A percentile compares a stretch with the other conserved stretches of the same genome.
These are phyloP conservation scores for Anthrax anthrax DNA, from an alignment of 2,888 invertebrate genomes.

Conservation along the genomic window DNA sequence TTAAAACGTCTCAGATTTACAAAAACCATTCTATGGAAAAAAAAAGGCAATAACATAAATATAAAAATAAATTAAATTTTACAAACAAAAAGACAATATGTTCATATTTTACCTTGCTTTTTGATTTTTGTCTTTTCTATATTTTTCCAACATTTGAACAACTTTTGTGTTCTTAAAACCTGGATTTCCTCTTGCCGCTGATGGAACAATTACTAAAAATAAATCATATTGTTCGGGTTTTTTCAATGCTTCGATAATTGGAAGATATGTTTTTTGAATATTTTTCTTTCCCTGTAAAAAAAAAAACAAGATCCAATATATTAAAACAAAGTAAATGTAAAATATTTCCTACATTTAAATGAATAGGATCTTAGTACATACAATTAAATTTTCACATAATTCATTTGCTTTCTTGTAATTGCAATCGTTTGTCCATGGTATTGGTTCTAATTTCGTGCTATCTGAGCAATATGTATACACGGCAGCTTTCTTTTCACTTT, in stretches of 20 bases:
- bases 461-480: constrained; percentile 21
- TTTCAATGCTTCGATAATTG: constrained; percentile 18
- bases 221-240: constrained; percentile 19
- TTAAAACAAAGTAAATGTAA: background rate
- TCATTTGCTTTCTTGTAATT: constrained; percentile 14
- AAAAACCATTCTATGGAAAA: constrained; percentile 23
- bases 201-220: constrained; percentile 27
- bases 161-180: constrained; percentile 18
- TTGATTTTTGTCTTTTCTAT: constrained; percentile 21
- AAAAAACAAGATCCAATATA: background rate
- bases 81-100: too few species aligned
- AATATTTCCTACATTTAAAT: background rate
- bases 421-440: constrained; percentile 20
- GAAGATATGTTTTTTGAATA: constrained; percentile 19
- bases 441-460: constrained; percentile 13
- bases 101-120: constrained; percentile 24
- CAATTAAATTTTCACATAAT: constrained; percentile 9
- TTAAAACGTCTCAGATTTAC: constrained; percentile 22
- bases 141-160: constrained; percentile 18
- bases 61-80: background rate
- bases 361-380: constrained; percentile 2
- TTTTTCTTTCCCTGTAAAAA: constrained; percentile 16
- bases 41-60: background rate
- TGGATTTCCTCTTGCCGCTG: constrained; percentile 25
- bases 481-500: constrained; percentile 18